These are phyloP conservation scores for Cephus pygmeus DNA, from an alignment of 2,888 invertebrate genomes.

Conservation along the genomic window DNA sequence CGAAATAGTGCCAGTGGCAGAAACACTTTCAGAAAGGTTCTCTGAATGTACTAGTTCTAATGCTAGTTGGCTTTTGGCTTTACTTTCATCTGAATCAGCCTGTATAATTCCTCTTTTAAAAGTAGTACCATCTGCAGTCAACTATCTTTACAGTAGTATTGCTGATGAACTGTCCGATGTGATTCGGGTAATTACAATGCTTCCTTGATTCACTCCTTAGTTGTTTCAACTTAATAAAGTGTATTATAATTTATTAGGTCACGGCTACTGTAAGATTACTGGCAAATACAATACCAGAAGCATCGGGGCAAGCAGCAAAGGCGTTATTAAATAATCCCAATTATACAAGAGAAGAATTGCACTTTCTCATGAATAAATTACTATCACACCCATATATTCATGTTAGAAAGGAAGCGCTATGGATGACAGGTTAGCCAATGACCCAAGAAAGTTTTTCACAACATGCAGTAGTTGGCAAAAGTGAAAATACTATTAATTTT, in stretches of 20 bases:
- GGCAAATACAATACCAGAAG: conserved; percentile 49
- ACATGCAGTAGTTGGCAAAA: not conserved
- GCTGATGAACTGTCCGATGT: conserved; percentile 26
- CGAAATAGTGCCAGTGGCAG: conserved; percentile 42
- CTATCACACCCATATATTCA: conserved; percentile 46
- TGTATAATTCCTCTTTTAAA: conserved; percentile 34
- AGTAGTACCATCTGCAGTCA: conserved; percentile 30
- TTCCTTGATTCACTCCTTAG: not conserved
- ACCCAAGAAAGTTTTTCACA: not conserved
- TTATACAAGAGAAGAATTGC: conserved; percentile 29
- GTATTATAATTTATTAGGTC: conserved; percentile 34
- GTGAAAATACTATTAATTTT: conserved; percentile 9
- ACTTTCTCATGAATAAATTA: conserved; percentile 40
- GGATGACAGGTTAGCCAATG: conserved; percentile 56
- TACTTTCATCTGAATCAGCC: conserved; percentile 48
- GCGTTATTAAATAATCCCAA: conserved; percentile 42
- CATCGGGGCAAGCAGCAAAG: conserved; percentile 41
- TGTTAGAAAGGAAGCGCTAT: conserved; percentile 56
- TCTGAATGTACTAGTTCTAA: conserved; percentile 34
- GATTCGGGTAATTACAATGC: conserved; percentile 33
- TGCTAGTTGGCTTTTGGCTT: conserved; percentile 53
- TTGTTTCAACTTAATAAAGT: conserved; percentile 9
- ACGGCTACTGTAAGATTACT: conserved; percentile 54
- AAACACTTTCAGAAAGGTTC: conserved; percentile 31
- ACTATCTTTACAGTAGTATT: conserved; percentile 33